Conservation (phyloP, 2,113 vertebrate genomes). For the Gyps fulvus region DNA sequence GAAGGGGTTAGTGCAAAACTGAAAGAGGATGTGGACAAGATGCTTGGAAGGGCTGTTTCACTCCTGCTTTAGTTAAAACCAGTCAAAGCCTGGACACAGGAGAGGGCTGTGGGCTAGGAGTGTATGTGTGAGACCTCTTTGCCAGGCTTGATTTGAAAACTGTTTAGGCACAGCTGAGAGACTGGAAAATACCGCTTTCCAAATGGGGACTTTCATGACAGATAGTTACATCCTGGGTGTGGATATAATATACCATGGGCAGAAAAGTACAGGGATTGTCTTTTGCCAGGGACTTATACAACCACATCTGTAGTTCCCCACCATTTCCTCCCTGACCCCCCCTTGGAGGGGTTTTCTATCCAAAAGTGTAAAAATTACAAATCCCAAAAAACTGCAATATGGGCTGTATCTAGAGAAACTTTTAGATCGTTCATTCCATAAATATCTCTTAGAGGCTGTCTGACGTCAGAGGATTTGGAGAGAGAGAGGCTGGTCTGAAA, state of each 20-base stretch:
- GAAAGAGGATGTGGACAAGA: not conserved
- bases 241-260: constrained; percentile 19
- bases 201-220: constrained; percentile 31
- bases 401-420: constrained; percentile 64
- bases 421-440: constrained; percentile 63
- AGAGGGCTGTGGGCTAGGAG: not conserved
- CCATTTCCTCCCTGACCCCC: not conserved
- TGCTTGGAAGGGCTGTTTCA: not conserved
- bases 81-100: not conserved
- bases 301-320: not conserved
- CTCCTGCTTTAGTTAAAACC: not conserved
- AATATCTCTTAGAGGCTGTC: constrained; percentile 66
- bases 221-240: constrained; percentile 45
- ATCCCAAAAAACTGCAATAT: constrained; percentile 19
- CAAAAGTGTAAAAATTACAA: constrained; percentile 50
- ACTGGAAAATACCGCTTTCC: constrained; percentile 17
- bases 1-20: not conserved
- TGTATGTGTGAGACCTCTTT: not conserved
- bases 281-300: constrained; percentile 10
- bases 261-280: constrained; percentile 27
- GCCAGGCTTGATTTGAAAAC: not conserved
- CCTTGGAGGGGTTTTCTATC: not conserved
- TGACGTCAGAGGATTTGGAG: constrained; percentile 73
- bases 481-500: constrained; percentile 58
- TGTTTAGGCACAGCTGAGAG: not conserved